A percentile compares a stretch with the other conserved stretches of the same genome.
Conservation (phyloP, 1,140 invertebrate species). For the Oedothorax gibbosus region DNA sequence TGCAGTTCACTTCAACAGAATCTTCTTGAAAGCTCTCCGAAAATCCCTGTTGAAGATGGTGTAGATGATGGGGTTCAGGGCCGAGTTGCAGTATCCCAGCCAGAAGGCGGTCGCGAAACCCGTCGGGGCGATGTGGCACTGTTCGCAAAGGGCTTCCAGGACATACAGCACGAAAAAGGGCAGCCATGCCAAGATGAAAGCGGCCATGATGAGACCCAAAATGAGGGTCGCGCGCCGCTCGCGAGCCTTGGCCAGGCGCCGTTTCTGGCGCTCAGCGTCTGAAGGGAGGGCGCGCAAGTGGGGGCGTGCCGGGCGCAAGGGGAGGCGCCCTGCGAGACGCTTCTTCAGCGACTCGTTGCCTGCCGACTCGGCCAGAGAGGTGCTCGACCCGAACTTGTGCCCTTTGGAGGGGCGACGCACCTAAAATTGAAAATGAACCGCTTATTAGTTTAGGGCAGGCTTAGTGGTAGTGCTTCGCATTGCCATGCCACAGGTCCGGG, state of each 20-base stretch:
- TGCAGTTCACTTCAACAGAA: slow-evolving; percentile 85
- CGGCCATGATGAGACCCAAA: slow-evolving; percentile 97
- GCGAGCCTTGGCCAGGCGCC: slow-evolving; percentile 93
- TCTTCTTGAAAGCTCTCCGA: slow-evolving; percentile 92
- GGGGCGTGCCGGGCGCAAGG: slow-evolving; percentile 11
- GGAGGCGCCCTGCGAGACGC: slow-evolving; percentile 22
- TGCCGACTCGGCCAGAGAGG: slow-evolving; percentile 16
- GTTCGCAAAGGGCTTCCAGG: slow-evolving; percentile 81
- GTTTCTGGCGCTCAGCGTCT: slow-evolving; percentile 92
- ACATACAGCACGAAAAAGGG: slow-evolving; percentile 98
- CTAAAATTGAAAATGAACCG: too few species aligned
- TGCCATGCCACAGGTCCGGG: too few species aligned
- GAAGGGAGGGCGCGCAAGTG: slow-evolving; percentile 66
- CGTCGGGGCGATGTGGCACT: slow-evolving; percentile 74
- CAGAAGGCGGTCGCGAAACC: slow-evolving; percentile 97
- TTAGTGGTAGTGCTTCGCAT: too few species aligned
- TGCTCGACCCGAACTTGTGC: slow-evolving; percentile 28
- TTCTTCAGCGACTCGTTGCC: slow-evolving; percentile 31
- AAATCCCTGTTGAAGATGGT: slow-evolving; percentile 99
- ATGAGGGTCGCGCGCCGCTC: slow-evolving; percentile 97
- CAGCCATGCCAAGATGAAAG: slow-evolving; percentile 98
- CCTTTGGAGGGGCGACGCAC: not conserved
- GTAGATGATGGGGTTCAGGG: slow-evolving; percentile 98
- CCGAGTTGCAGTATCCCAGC: slow-evolving; percentile 99
- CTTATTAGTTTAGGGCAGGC: too few species aligned